Evolutionary conservation across 1,140 invertebrate genomes (phyloP).

Genomic region (Bombus sibiricus): DNA sequence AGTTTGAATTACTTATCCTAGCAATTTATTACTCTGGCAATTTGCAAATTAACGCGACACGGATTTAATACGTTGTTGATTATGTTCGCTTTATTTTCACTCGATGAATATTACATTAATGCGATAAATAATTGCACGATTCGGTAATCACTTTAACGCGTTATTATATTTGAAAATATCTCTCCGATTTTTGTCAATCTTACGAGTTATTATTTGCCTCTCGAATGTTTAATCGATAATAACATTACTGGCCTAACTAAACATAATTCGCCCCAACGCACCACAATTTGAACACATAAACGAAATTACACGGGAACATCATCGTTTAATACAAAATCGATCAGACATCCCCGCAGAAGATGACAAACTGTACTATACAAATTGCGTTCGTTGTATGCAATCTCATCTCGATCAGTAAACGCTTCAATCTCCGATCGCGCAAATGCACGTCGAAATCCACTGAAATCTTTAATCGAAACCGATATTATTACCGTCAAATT

Average conservation of each 20-base stretch:
- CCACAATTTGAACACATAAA: not conserved
- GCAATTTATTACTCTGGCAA: constrained; percentile 9
- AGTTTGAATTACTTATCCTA: constrained; percentile 3
- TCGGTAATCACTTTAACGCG: not conserved
- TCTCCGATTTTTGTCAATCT: not conserved
- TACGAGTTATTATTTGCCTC: not conserved
- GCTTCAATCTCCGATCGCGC: not conserved
- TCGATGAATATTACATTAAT: not conserved
- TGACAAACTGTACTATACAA: not conserved
- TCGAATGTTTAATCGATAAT: not conserved
- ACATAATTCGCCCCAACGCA: not conserved
- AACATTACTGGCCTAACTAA: not conserved
- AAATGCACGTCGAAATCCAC: not conserved
- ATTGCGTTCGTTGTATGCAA: not conserved
- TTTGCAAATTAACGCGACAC: constrained; percentile 15
- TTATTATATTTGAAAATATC: not conserved
- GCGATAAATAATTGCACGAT: not conserved
- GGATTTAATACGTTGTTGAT: not conserved
- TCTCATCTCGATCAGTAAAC: not conserved
- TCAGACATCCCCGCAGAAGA: not conserved
- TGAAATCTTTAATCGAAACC: not conserved
- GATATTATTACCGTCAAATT: not conserved
- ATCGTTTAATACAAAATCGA: constrained; percentile 18
- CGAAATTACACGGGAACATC: not conserved
- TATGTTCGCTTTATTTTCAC: not conserved